Evolutionary conservation across 2,888 invertebrate genomes (phyloP).

Genomic region (Calameuta filiformis): DNA sequence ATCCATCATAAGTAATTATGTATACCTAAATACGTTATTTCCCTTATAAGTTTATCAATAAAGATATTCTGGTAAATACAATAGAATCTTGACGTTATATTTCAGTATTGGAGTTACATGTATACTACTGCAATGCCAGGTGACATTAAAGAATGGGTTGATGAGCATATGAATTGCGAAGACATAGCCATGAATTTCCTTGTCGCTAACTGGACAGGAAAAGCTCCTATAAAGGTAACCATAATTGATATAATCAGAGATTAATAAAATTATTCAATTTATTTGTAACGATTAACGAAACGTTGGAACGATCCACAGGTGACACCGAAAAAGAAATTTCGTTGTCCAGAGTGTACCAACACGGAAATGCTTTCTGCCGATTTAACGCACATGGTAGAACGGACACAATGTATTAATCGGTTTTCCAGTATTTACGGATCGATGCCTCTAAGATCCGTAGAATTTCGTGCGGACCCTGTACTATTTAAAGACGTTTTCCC

Average conservation of each 20-base stretch:
- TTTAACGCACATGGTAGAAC: conserved; percentile 90
- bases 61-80: not conserved
- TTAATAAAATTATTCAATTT: not conserved
- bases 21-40: not conserved
- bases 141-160: conserved; percentile 89
- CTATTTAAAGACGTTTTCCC: conserved; percentile 89
- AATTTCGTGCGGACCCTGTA: conserved; percentile 95
- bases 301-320: conserved; percentile 70
- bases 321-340: conserved; percentile 95
- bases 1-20: not conserved
- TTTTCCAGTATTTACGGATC: conserved; percentile 81
- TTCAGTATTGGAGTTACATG: conserved; percentile 89
- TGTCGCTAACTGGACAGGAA: conserved; percentile 91
- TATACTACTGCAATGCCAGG: conserved; percentile 91
- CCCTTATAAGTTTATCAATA: not conserved
- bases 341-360: conserved; percentile 94
- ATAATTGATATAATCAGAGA: not conserved
- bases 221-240: conserved; percentile 88
- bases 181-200: conserved; percentile 99
- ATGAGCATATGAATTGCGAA: conserved; percentile 96
- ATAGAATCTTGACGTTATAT: conserved; percentile 11
- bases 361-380: conserved; percentile 95
- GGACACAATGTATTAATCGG: conserved; percentile 89
- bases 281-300: not conserved
- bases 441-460: conserved; percentile 89